phyloP scores from a whole-genome alignment of 2,888 invertebrate species.

The Ectemnius lituratus region DNA sequence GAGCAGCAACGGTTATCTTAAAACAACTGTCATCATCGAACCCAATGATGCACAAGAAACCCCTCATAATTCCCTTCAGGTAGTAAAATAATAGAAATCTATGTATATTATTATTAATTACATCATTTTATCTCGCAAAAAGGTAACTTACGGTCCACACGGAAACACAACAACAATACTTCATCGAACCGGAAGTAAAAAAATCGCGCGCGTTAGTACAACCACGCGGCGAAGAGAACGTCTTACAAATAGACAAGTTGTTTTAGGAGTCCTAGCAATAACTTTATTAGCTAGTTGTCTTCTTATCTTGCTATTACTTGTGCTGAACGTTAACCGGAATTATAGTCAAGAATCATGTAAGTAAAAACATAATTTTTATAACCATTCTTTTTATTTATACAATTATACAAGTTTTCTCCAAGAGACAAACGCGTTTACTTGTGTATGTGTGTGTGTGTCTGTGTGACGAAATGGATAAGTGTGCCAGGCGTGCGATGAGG shows the following conservation, averaged over 20 bases:
- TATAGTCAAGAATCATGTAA: slow-evolving; percentile 59
- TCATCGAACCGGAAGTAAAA: slow-evolving; percentile 56
- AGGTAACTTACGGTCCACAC: slow-evolving; percentile 72
- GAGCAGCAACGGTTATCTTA: slow-evolving; percentile 71
- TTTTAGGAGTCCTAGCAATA: slow-evolving; percentile 69
- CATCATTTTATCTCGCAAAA: too few species aligned
- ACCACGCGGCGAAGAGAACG: slow-evolving; percentile 66
- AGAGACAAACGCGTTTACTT: too few species aligned
- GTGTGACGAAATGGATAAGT: too few species aligned
- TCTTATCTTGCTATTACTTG: slow-evolving; percentile 69
- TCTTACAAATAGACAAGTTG: slow-evolving; percentile 65
- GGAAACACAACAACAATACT: slow-evolving; percentile 68
- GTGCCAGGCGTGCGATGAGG: too few species aligned
- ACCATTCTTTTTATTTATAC: too few species aligned
- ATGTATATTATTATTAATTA: too few species aligned
- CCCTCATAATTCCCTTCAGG: slow-evolving; percentile 65
- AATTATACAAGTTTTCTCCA: too few species aligned
- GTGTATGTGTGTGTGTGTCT: too few species aligned
- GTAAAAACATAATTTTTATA: too few species aligned
- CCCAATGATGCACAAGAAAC: slow-evolving; percentile 62
- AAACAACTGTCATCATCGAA: slow-evolving; percentile 64
- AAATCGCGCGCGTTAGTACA: slow-evolving; percentile 64
- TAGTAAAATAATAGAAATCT: too few species aligned
- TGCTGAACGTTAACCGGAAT: slow-evolving; percentile 65
- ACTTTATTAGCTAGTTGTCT: slow-evolving; percentile 67